These are phyloP conservation scores for Bembecia ichneumoniformis DNA, from an alignment of 2,888 invertebrate genomes.

Conservation along the genomic window DNA sequence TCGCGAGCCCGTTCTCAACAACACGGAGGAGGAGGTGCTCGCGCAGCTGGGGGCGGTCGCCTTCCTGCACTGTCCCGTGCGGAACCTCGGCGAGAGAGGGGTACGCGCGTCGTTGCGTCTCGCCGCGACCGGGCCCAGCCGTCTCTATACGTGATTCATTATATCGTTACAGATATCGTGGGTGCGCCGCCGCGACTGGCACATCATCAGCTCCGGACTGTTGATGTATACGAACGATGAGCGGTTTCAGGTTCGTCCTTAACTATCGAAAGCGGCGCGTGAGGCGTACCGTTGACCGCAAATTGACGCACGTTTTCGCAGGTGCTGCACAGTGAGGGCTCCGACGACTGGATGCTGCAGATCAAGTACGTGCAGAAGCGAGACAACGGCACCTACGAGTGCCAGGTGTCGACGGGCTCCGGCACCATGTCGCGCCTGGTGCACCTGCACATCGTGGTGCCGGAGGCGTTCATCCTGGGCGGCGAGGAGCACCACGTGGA, in stretches of 20 bases:
- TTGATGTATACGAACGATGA: constrained; percentile 94
- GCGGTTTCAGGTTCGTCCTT: constrained; percentile 73
- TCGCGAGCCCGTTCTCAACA: constrained; percentile 74
- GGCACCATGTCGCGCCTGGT: constrained; percentile 91
- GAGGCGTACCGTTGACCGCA: too few species aligned
- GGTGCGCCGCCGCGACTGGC: constrained; percentile 93
- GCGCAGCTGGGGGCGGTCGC: constrained; percentile 84
- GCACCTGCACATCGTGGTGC: constrained; percentile 89
- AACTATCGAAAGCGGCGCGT: too few species aligned
- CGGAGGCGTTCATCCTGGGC: constrained; percentile 90
- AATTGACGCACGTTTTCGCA: constrained; percentile 11
- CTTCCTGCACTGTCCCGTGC: constrained; percentile 85
- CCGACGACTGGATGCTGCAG: constrained; percentile 92
- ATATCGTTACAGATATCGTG: constrained; percentile 81
- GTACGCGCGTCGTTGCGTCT: constrained; percentile 40
- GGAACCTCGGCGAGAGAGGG: constrained; percentile 81
- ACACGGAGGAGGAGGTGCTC: constrained; percentile 81
- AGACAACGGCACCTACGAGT: constrained; percentile 93
- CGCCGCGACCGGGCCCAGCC: background rate
- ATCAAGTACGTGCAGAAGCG: constrained; percentile 92
- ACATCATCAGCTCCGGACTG: constrained; percentile 91
- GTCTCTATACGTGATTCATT: too few species aligned
- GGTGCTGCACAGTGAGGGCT: constrained; percentile 86
- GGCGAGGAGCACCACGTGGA: constrained; percentile 92
- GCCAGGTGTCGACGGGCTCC: constrained; percentile 88